phyloP scores from a whole-genome alignment of 2,797 vertebrate species.

The Prionace glauca region DNA sequence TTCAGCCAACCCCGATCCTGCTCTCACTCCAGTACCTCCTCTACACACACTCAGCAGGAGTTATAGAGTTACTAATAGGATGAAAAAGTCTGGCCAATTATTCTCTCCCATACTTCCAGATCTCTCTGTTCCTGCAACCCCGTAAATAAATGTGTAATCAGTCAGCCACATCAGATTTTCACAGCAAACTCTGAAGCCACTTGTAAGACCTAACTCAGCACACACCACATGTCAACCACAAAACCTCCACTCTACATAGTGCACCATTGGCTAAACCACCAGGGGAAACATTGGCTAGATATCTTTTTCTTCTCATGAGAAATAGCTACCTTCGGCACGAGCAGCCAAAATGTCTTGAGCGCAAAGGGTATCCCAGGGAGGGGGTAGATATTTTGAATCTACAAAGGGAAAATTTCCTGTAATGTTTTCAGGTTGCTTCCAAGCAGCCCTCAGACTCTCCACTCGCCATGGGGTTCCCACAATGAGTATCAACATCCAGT shows the following conservation, averaged over 20 bases:
- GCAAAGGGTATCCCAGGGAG: not conserved
- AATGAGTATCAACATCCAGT: not conserved
- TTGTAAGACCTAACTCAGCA: not conserved
- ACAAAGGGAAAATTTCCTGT: not conserved
- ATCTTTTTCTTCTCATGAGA: not conserved
- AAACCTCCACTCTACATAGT: not conserved
- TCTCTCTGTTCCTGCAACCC: not conserved
- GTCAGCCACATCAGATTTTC: not conserved
- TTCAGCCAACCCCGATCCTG: not conserved
- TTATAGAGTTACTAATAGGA: not conserved
- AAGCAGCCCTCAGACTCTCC: not conserved
- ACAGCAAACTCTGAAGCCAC: not conserved
- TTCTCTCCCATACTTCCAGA: not conserved
- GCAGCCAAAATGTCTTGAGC: not conserved
- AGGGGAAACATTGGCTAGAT: not conserved
- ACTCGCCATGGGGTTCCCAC: not conserved
- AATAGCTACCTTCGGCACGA: not conserved
- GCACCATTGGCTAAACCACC: not conserved
- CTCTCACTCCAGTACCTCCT: not conserved
- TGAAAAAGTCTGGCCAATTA: not conserved
- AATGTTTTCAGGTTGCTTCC: not conserved
- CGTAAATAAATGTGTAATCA: not conserved
- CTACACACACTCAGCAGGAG: not conserved
- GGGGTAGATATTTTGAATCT: not conserved
- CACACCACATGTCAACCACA: not conserved